Conservation (phyloP, 1,140 invertebrate genomes). For the Acromyrmex echinatior region DNA sequence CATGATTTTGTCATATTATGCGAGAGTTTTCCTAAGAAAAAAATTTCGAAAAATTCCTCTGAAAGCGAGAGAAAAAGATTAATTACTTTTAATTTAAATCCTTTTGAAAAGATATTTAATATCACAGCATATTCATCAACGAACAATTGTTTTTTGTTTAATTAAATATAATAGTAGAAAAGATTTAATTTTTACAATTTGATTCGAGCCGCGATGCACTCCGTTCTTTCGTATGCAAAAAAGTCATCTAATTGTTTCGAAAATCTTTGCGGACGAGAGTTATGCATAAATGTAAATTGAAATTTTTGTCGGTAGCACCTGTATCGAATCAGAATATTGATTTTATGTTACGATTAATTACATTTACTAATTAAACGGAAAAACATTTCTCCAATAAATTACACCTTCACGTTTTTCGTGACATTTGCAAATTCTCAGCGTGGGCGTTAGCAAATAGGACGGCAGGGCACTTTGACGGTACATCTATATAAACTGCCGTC, state of each 20-base stretch:
- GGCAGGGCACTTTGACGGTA: background rate
- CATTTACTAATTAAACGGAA: slow-evolving; percentile 14
- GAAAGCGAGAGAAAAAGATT: background rate
- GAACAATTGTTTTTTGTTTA: background rate
- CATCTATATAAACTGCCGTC: background rate
- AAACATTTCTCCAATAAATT: slow-evolving; percentile 19
- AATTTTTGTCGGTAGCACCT: background rate
- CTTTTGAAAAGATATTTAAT: background rate
- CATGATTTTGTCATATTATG: background rate
- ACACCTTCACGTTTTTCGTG: slow-evolving; percentile 31
- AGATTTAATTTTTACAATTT: background rate
- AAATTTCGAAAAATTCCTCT: background rate
- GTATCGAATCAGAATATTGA: background rate
- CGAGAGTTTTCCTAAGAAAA: background rate
- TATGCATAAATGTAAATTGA: background rate
- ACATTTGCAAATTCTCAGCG: slow-evolving; percentile 57
- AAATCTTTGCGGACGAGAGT: slow-evolving; percentile 2
- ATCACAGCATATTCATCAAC: background rate
- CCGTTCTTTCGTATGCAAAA: background rate
- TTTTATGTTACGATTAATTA: background rate
- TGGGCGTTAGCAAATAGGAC: slow-evolving; percentile 24
- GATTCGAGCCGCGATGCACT: background rate
- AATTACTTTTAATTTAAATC: slow-evolving; percentile 16
- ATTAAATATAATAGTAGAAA: background rate
- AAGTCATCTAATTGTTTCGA: slow-evolving; percentile 43